Base-by-base conservation (phyloP, 1,140 invertebrate species). In the Leptinotarsa defecta region DNA sequence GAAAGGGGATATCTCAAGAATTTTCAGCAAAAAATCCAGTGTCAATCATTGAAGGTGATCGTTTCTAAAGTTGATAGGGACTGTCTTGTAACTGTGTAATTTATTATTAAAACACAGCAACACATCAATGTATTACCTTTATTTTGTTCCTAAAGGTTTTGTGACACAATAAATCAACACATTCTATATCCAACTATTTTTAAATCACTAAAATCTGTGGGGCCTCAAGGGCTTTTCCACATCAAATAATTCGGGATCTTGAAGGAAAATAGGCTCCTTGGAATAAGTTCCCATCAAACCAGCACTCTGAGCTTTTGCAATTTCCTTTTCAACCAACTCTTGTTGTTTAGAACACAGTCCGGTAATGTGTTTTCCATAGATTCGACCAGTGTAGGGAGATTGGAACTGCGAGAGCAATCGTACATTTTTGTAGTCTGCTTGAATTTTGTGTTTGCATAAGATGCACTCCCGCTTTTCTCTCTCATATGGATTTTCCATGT, bases 321-420 rank as follows among this genome's bases (percentile, higher is more conserved):
- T 93, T 86, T 94, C 93, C 3, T 80, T 81, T 83, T 93, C 90
- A 0, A 97, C 88, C 76, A 86, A 83, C 64, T 88, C 85, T 79
- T 97, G 94, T 81, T 95, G 93, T 5, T 84, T 79, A 83, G 91
- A 89, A 83, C 96, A 97, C 3, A 96, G 86, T 5, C 95, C 95
- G 48, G 97, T 99, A 71, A 99, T 95, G 81, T 98, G 94, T 78
- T 92, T 89, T 0, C 94, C 94, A 86, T 98, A 99, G 73, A 98
- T 90, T 79, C 91, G 89, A 13, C 97, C 97, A 13, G 97, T 98
- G 81, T 94, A 96, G 1, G 94, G 92, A 63, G 96, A 98, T 83
- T 98, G 93, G 86, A 99, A 99, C 84, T 99, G 98, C 17, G 96
- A 97, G 2, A 99, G 85, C 6, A 99, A 85, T 72, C 93, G 91